Evolutionary conservation across 2,888 invertebrate species (phyloP), one percentile per base, ranked within the genome.

Genomic region (Tricholauxania praeusta): DNA sequence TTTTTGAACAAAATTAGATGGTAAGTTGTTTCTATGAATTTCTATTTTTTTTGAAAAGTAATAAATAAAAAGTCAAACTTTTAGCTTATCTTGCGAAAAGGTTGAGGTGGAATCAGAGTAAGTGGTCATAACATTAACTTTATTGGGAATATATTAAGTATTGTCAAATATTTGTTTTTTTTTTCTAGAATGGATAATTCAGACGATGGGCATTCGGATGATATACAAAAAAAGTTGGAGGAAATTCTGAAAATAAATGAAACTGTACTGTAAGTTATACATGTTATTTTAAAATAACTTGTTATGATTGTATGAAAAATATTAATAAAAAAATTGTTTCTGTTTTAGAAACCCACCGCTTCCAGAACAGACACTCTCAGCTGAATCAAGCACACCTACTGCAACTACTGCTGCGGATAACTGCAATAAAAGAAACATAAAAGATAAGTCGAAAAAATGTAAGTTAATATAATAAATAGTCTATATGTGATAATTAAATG

Each of bases 361-460:
- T 62, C 65, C 72, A 70, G 77, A 78, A 55, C 73, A 77, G 60
- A 72, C 72, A 64, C 74, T 75, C 73, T 75, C 75, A 48, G 73
- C 74, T 12, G 67, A 77, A 49, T 75, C 77, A 14, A 75, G 78
- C 63, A 75, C 76, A n/a, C 15, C 67, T 32, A 62, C 79, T 5
- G 78, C 78, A 17, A 74, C 75, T 59, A 74, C 77, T 22, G 80
- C 78, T 14, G 80, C 81, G 52, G 80, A 78, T 57, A 82, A 62
- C 79, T 81, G 14, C 63, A 63, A 52, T 47, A 82, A 81, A 75
- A 82, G 79, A 69, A 82, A 80, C 64, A 82, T 82, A 72, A 87
- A 84, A 65, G 85, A 86, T 47, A 86, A 85, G 78, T 79, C 83
- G 75, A 84, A 83, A 39, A 86, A 87, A 81, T 86, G 86, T 86